Base-by-base conservation (phyloP, 2,113 vertebrate species). In the Clarias gariepinus region DNA sequence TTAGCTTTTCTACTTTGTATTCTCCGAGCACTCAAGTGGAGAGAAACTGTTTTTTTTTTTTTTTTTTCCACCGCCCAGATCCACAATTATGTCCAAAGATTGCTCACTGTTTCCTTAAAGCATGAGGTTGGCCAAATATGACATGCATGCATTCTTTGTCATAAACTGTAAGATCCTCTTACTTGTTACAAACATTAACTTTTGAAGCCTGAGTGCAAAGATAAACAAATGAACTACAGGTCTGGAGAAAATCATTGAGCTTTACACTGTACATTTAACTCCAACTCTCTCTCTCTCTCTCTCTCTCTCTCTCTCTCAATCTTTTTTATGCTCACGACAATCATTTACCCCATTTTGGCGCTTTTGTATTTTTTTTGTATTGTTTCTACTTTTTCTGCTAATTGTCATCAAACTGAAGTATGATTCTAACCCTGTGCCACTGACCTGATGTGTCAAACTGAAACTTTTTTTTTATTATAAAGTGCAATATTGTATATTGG, bases 401-500 rank as follows among this genome's bases (percentile, higher is more conserved):
- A 19, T 16, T 3, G 16, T 84, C 66, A 36, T 76, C 36, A 74
- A 61, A 28, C 13, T 3, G 61, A 52, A 66, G 52, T n/a, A 3
- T 28, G 30, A 57, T 41, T 63, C n/a, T 21, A 18, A 63, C 55
- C 41, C 16, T 77, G 60, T 64, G 60, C 83, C 83, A 85, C 58
- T 52, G 25, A 74, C 63, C 30, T 23, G 2, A 61, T 58, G 47
- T 30, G 5, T 25, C 3, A 36, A 64, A 16, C n/a, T 13, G 55
- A 66, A 57, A 19, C 15, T 64, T 28, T 12, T 8, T 61, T 12
- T 5, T 16, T 30, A 23, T 47, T 4, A 53, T 88, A 79, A 84
- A 84, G 92, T 93, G 92, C 92, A 93, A 93, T 92, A 93, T 73
- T 90, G 66, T 60, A 30, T 63, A 86, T 89, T 85, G 83, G 84